Evolutionary conservation across 2,888 invertebrate genomes (phyloP), one percentile per base, ranked within the genome.

Genomic region (Drosophila pegasa): DNA sequence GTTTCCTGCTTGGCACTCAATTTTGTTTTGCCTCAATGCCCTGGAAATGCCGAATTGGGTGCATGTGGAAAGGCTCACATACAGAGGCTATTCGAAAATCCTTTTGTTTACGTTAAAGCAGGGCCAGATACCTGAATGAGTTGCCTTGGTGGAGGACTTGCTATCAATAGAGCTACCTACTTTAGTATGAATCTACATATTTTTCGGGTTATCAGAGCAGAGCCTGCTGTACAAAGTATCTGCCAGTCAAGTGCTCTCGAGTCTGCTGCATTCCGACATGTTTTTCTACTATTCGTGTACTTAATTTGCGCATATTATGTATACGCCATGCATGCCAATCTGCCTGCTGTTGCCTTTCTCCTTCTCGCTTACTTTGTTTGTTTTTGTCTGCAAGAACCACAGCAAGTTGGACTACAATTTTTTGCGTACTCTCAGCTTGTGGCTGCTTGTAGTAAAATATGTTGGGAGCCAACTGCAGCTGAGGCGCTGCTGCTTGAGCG

Each of bases 251-350:
- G 0, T 6, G 6, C 7, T 16, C 12, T 37, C 5, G 7, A 16
- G 9, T 10, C 25, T 25, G n/a, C 12, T 29, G 18, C 20, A 45
- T 16, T 56, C 9, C 22, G 18, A 9, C 35, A 48, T 37, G 29
- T 40, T 41, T 27, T 56, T n/a, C 14, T 43, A 25, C 22, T 16
- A 14, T 18, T 48, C 25, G 35, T 55, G 27, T 50, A 68, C 70
- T 75, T 68, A 64, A 76, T 76, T 71, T 83, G 57, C 59, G 37
- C 63, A 69, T 57, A 72, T 74, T 71, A 68, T 66, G 71, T 70
- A 88, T 84, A 80, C 87, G 78, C 52, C 88, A 62, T 63, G 78
- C 40, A 75, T 64, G 68, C 57, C 57, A 71, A 74, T 60, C 43
- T 51, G 48, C 35, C 43, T n/a, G 16, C 22, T 14, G 10, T 40